Conservation (phyloP, 1,140 invertebrate species). For the Vanessa tameamea region DNA sequence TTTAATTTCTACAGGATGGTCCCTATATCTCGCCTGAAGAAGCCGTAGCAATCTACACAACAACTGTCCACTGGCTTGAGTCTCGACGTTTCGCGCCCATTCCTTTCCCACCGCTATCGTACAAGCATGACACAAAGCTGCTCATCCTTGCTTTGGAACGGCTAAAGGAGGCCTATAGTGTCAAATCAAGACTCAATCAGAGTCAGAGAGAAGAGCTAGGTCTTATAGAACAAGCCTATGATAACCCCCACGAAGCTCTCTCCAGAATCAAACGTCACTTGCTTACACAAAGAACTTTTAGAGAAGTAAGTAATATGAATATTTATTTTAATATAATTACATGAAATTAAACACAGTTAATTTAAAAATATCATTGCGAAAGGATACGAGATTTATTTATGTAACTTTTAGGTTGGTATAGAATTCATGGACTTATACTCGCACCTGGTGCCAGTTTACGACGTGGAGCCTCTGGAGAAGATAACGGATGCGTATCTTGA, state of each 20-base stretch:
- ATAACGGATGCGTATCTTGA: conserved; percentile 99
- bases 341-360: neutral
- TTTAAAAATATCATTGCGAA: no score
- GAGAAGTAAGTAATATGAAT: conserved; percentile 86
- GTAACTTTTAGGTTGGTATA: conserved; percentile 89
- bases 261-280: conserved; percentile 99
- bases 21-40: conserved; percentile 99
- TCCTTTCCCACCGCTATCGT: conserved; percentile 98
- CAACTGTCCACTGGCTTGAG: conserved; percentile 99
- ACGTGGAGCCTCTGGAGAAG: conserved; percentile 99
- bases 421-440: conserved; percentile 99
- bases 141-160: conserved; percentile 98
- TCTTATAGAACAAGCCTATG: conserved; percentile 99
- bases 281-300: conserved; percentile 98
- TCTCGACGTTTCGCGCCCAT: conserved; percentile 98
- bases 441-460: conserved; percentile 99
- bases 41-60: conserved; percentile 99
- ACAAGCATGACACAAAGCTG: conserved; percentile 99
- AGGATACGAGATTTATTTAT: neutral
- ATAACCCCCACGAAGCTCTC: conserved; percentile 99
- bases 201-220: conserved; percentile 99
- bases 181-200: conserved; percentile 99
- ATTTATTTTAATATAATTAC: neutral
- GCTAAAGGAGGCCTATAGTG: conserved; percentile 99
- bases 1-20: conserved; percentile 86